These are phyloP conservation scores for Leucoraja ocellata DNA, from an alignment of 2,797 vertebrate species.

Conservation along the genomic window DNA sequence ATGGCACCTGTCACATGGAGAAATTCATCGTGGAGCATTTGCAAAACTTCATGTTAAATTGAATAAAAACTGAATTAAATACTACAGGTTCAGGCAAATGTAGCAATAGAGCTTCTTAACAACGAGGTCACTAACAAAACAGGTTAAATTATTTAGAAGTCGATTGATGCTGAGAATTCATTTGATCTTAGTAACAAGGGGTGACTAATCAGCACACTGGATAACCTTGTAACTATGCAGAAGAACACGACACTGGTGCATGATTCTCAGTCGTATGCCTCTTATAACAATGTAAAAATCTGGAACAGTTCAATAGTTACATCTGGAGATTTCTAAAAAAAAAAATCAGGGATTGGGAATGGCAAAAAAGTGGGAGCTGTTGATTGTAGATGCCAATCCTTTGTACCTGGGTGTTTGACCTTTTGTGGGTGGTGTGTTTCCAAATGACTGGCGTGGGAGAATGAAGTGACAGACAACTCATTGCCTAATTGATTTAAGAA, in stretches of 20 bases:
- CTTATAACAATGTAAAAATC: slow-evolving; percentile 17
- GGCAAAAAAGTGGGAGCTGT: slow-evolving; percentile 57
- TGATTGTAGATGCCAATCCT: slow-evolving; percentile 62
- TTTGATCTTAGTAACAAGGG: slow-evolving; percentile 48
- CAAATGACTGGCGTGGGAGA: slow-evolving; percentile 63
- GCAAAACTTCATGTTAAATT: neutral
- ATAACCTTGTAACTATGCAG: slow-evolving; percentile 49
- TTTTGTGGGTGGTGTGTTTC: slow-evolving; percentile 61
- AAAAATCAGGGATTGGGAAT: neutral
- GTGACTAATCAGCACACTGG: slow-evolving; percentile 43
- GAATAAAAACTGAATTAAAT: neutral
- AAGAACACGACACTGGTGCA: neutral
- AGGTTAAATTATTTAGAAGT: slow-evolving; percentile 51
- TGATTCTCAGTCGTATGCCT: neutral
- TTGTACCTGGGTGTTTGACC: slow-evolving; percentile 63
- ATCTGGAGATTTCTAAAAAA: neutral
- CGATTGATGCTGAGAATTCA: slow-evolving; percentile 49
- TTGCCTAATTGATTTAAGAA: slow-evolving; percentile 81
- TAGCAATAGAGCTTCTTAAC: neutral
- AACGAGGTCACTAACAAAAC: slow-evolving; percentile 41
- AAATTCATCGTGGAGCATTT: neutral
- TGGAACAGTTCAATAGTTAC: slow-evolving; percentile 4
- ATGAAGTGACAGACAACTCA: slow-evolving; percentile 68
- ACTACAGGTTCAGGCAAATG: neutral
- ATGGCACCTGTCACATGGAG: slow-evolving; percentile 68